These are phyloP conservation scores for human DNA, from an alignment of 2,113 vertebrate species.

Conservation along the genomic window GRCh38 chr4:155542501-155543000, in stretches of 20 bases:
- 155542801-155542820: neutral
- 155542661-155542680: neutral
- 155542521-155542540: neutral
- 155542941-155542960: no score
- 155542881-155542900: no score
- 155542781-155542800: neutral
- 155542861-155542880: neutral
- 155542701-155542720: neutral
- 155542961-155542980: no score
- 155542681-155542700: accelerated
- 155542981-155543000: no score
- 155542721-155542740: neutral
- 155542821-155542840: neutral
- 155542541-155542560: neutral
- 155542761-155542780: no score
- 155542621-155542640: neutral
- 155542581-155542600: no score
- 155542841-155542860: neutral
- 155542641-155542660: no score
- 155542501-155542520: neutral
- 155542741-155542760: neutral
- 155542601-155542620: no score
- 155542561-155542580: no score
- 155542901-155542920: no score
- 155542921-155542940: no score